These are phyloP conservation scores for Drosophila fulvimacula DNA, from an alignment of 2,888 invertebrate species.

Conservation along the genomic window DNA sequence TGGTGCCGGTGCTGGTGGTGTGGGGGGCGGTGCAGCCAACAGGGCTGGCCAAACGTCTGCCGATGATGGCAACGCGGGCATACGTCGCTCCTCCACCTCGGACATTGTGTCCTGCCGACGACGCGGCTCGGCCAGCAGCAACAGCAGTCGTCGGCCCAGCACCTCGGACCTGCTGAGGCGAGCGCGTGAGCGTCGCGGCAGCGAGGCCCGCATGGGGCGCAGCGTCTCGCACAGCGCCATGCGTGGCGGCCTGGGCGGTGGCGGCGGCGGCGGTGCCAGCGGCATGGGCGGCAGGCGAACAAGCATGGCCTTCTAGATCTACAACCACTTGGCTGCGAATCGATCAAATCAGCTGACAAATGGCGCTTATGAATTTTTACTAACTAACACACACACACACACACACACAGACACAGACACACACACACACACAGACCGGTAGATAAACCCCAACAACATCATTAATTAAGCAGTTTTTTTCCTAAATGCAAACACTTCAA, in stretches of 20 bases:
- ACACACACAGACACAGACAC: constrained; percentile 2
- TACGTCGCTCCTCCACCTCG: constrained; percentile 84
- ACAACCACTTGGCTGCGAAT: not conserved
- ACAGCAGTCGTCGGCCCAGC: constrained; percentile 83
- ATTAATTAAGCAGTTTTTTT: constrained; percentile 47
- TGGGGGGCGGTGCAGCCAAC: constrained; percentile 11
- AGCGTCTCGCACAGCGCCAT: constrained; percentile 83
- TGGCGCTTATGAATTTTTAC: constrained; percentile 76
- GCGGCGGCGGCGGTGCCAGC: constrained; percentile 64
- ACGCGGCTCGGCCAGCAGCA: constrained; percentile 72
- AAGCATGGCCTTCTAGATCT: constrained; percentile 83
- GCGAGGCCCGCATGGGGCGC: constrained; percentile 83
- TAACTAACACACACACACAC: constrained; percentile 24
- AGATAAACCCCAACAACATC: constrained; percentile 20
- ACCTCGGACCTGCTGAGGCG: constrained; percentile 83
- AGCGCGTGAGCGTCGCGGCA: constrained; percentile 84
- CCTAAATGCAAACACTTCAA: constrained; percentile 28
- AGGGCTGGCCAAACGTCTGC: not conserved
- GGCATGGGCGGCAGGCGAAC: constrained; percentile 82
- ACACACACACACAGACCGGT: constrained; percentile 15
- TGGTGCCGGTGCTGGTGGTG: constrained; percentile 8
- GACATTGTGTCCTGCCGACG: constrained; percentile 83
- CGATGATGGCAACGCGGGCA: constrained; percentile 61
- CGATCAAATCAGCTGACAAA: constrained; percentile 61
- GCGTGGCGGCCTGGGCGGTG: constrained; percentile 61